Evolutionary conservation across 2,113 vertebrate species (phyloP).

Genomic region (Daboia siamensis): DNA sequence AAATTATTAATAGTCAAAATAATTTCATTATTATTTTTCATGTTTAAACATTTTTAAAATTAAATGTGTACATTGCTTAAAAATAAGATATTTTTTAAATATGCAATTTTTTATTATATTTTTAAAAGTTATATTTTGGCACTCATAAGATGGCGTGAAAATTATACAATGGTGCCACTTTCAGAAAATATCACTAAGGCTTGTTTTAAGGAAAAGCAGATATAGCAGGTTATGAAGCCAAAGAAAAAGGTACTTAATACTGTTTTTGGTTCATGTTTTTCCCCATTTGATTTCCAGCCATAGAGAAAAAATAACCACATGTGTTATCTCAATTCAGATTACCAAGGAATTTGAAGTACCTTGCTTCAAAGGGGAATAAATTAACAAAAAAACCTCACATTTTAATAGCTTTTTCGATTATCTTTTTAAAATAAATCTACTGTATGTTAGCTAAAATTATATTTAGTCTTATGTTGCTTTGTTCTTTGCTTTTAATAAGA

Average conservation of each 20-base stretch:
- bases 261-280: neutral
- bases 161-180: neutral
- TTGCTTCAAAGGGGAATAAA: neutral
- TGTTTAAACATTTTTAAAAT: neutral
- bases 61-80: neutral
- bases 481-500: neutral
- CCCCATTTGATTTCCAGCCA: neutral
- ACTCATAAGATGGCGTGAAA: neutral
- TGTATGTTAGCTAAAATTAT: neutral
- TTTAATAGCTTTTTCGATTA: neutral
- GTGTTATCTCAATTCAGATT: neutral
- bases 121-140: neutral
- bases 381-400: neutral
- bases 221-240: neutral
- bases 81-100: neutral
- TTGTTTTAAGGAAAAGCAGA: neutral
- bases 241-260: neutral
- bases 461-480: neutral
- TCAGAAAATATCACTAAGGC: neutral
- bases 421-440: neutral
- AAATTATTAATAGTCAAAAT: too few relatives aligned
- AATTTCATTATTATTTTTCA: neutral
- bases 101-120: neutral
- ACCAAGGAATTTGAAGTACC: neutral
- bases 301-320: neutral